A percentile compares a stretch with the other conserved stretches of the same genome.
phyloP scores from a whole-genome alignment of 1,140 invertebrate species.

The Drosophila orosa region DNA sequence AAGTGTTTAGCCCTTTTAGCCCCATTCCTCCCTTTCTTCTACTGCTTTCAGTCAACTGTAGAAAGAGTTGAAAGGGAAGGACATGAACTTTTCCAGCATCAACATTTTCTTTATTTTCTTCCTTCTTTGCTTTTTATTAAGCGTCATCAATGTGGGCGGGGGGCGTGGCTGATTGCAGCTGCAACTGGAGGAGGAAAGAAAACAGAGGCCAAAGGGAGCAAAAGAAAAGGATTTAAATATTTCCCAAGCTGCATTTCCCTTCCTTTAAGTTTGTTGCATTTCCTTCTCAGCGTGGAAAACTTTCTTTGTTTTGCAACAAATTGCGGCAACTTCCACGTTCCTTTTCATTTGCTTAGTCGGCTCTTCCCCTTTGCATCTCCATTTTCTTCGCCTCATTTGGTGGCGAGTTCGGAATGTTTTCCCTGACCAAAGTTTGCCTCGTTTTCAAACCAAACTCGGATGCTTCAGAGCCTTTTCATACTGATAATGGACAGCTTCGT shows the following conservation, averaged over 20 bases:
- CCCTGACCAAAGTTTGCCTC: conserved; percentile 20
- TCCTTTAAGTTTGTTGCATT: conserved; percentile 51
- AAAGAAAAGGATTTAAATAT: conserved; percentile 48
- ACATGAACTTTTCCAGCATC: conserved; percentile 12
- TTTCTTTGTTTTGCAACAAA: conserved; percentile 69
- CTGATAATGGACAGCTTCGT: conserved; percentile 27
- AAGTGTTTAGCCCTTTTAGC: conserved; percentile 5
- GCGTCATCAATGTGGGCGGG: conserved; percentile 28
- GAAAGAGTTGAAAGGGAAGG: conserved; percentile 21
- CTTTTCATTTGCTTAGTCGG: conserved; percentile 39
- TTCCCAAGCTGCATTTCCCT: conserved; percentile 17
- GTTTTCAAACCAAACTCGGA: background rate
- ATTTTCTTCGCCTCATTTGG: conserved; percentile 38
- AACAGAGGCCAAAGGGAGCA: background rate
- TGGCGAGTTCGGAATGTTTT: conserved; percentile 28
- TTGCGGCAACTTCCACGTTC: conserved; percentile 50
- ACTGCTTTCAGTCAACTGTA: background rate
- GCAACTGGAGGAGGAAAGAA: background rate
- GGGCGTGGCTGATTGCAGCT: conserved; percentile 51
- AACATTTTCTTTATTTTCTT: conserved; percentile 3
- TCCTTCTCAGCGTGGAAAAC: conserved; percentile 33
- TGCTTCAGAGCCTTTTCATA: background rate
- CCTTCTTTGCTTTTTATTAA: conserved; percentile 14
- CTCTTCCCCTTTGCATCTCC: background rate
- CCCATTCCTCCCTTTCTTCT: background rate